Conservation (phyloP, 2,888 invertebrate species). For the Pantelozetes paolii region DNA sequence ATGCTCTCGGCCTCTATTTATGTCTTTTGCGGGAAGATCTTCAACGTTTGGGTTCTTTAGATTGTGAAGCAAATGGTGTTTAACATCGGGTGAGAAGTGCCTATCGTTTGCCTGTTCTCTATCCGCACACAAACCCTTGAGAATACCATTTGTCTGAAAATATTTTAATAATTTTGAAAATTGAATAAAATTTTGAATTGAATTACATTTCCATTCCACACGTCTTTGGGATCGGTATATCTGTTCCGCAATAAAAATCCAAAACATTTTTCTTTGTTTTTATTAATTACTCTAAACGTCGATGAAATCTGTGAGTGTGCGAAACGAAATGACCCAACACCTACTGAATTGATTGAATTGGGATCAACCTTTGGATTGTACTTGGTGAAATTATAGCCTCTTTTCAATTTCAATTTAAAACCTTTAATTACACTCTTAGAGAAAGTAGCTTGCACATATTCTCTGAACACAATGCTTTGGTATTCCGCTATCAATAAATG, state of each 20-base stretch:
- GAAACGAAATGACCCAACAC: constrained; percentile 42
- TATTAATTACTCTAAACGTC: neutral
- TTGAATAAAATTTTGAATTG: neutral
- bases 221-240: constrained; percentile 39
- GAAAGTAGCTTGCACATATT: constrained; percentile 44
- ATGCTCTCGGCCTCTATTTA: constrained; percentile 39
- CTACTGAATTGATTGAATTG: constrained; percentile 44
- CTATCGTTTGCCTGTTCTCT: constrained; percentile 11
- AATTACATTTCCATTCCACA: constrained; percentile 37
- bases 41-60: neutral
- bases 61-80: constrained; percentile 12
- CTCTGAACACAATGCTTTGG: neutral
- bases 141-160: constrained; percentile 27
- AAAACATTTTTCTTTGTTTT: neutral
- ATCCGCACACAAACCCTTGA: constrained; percentile 32
- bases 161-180: too few species aligned
- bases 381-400: constrained; percentile 43
- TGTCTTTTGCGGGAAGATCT: constrained; percentile 38
- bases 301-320: constrained; percentile 36
- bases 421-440: constrained; percentile 42
- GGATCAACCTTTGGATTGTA: constrained; percentile 45
- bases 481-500: too few species aligned
- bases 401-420: constrained; percentile 30
- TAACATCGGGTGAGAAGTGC: constrained; percentile 11
- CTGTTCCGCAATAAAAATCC: constrained; percentile 33